Conservation (phyloP, 2,888 invertebrate genomes). For the Lamellibrachia satsuma region DNA sequence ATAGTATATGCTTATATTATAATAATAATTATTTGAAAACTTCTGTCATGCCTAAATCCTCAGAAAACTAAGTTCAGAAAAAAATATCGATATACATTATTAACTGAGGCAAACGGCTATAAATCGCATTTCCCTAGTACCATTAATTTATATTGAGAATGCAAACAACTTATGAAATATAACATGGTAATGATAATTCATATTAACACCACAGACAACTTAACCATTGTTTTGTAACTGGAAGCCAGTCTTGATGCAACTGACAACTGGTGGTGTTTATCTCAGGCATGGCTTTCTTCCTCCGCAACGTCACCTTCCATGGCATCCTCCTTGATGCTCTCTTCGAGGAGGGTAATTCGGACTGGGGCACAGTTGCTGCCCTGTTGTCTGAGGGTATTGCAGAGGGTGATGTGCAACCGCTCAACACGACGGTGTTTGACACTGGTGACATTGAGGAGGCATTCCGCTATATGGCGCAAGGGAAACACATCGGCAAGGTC, state of each 20-base stretch:
- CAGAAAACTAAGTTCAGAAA: too few species aligned
- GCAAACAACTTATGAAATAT: too few species aligned
- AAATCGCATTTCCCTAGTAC: too few species aligned
- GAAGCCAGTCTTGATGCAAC: neutral
- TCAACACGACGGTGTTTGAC: slow-evolving; percentile 86
- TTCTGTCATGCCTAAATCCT: too few species aligned
- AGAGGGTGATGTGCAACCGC: slow-evolving; percentile 86
- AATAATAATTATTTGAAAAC: too few species aligned
- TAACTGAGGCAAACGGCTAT: too few species aligned
- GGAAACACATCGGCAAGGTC: slow-evolving; percentile 99
- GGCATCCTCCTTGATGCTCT: slow-evolving; percentile 94
- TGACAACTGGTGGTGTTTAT: neutral
- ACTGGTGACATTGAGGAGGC: slow-evolving; percentile 91
- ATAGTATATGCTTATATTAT: too few species aligned
- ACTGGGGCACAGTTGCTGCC: slow-evolving; percentile 79
- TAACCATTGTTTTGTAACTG: too few species aligned
- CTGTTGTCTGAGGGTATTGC: slow-evolving; percentile 87
- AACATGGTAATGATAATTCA: too few species aligned
- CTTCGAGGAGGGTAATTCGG: slow-evolving; percentile 77
- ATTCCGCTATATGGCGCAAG: slow-evolving; percentile 86
- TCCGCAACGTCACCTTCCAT: slow-evolving; percentile 96
- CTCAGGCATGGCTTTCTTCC: slow-evolving; percentile 90
- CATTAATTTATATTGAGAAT: too few species aligned
- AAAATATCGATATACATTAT: too few species aligned
- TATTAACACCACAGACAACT: too few species aligned